Evolutionary conservation across 2,113 vertebrate genomes (phyloP).

Genomic region (Catharus bicknelli): DNA sequence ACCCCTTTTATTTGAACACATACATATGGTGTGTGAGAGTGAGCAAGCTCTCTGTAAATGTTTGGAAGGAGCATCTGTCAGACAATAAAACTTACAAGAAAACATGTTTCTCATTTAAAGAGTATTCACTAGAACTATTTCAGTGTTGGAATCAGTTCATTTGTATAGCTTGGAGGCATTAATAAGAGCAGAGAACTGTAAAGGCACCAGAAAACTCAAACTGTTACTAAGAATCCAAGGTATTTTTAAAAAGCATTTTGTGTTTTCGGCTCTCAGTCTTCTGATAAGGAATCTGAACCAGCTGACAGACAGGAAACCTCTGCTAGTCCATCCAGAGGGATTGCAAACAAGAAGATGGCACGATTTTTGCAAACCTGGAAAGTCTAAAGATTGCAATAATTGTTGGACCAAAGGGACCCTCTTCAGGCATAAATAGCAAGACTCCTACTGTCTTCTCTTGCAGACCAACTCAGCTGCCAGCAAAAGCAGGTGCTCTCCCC

Average conservation of each 20-base stretch:
- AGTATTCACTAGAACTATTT: slow-evolving; percentile 33
- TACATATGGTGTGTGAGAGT: slow-evolving; percentile 57
- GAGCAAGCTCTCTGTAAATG: slow-evolving; percentile 61
- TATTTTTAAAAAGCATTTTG: slow-evolving; percentile 19
- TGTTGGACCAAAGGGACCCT: slow-evolving; percentile 70
- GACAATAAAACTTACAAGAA: slow-evolving; percentile 63
- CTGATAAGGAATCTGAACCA: slow-evolving; percentile 37
- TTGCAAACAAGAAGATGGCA: slow-evolving; percentile 54
- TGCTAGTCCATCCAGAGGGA: background rate
- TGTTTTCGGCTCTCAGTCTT: slow-evolving; percentile 35
- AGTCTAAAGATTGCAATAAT: slow-evolving; percentile 74
- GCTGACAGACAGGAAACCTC: background rate
- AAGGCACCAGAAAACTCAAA: slow-evolving; percentile 36
- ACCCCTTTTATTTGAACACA: slow-evolving; percentile 59
- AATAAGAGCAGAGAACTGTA: slow-evolving; percentile 45
- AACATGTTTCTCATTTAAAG: slow-evolving; percentile 64
- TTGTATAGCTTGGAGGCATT: slow-evolving; percentile 60
- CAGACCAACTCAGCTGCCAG: slow-evolving; percentile 84
- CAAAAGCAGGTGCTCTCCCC: slow-evolving; percentile 75
- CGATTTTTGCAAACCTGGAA: slow-evolving; percentile 54
- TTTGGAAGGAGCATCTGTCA: slow-evolving; percentile 67
- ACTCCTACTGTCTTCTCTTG: slow-evolving; percentile 71
- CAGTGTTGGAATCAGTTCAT: slow-evolving; percentile 37
- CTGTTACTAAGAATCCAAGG: slow-evolving; percentile 17
- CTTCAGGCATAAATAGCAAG: slow-evolving; percentile 82